Evolutionary conservation across 2,888 invertebrate genomes (phyloP).

Genomic region (Cephus spinipes): DNA sequence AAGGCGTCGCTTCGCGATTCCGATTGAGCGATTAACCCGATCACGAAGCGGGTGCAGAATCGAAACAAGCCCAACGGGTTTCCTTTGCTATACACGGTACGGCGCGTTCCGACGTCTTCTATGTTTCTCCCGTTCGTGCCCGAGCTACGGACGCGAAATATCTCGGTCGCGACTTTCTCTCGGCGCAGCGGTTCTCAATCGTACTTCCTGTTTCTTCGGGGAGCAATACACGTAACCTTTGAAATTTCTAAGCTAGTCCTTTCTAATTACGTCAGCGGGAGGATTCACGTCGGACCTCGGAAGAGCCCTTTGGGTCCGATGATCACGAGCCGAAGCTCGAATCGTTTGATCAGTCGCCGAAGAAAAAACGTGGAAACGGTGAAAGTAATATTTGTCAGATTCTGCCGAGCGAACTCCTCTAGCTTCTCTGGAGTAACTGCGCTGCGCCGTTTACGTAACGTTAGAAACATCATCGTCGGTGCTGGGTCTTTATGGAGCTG

Average conservation of each 20-base stretch:
- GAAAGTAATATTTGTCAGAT: not conserved
- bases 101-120: constrained; percentile 14
- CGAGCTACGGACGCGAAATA: constrained; percentile 47
- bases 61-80: not conserved
- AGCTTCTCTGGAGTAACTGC: not conserved
- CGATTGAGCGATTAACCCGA: not conserved
- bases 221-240: not conserved
- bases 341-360: not conserved
- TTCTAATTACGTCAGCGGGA: not conserved
- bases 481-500: constrained; percentile 38
- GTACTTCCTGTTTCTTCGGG: constrained; percentile 56
- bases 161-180: constrained; percentile 64
- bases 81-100: constrained; percentile 2
- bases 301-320: not conserved
- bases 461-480: constrained; percentile 52
- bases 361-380: not conserved
- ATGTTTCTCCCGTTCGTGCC: constrained; percentile 19
- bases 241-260: not conserved
- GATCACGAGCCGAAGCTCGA: not conserved
- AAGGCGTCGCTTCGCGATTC: not conserved
- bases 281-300: not conserved
- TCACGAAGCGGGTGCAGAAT: not conserved
- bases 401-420: not conserved
- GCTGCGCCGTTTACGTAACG: constrained; percentile 45
- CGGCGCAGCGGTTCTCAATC: constrained; percentile 60